Percentiles rank a stretch among this genome's conserved stretches.
phyloP scores from a whole-genome alignment of 2,113 vertebrate genomes.

The Meles meles region DNA sequence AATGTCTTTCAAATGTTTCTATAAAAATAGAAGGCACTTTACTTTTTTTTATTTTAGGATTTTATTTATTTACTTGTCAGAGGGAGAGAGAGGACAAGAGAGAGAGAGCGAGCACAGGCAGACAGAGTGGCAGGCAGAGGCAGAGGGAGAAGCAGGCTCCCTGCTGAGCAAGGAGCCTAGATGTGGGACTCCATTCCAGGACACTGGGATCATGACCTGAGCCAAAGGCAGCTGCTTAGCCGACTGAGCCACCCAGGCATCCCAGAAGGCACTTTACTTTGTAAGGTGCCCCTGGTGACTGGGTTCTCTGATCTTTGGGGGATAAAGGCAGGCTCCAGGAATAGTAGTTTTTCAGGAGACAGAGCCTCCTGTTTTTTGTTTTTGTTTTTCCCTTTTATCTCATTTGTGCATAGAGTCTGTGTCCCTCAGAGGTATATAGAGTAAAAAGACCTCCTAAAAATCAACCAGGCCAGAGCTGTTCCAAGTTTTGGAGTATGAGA shows the following conservation, averaged over 20 bases:
- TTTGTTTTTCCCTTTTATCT: neutral
- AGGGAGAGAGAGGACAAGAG: too few species aligned
- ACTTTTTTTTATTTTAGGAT: too few species aligned
- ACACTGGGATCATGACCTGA: too few species aligned
- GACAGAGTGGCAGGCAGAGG: too few species aligned
- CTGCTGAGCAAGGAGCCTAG: too few species aligned
- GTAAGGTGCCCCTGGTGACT: neutral
- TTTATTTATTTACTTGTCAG: too few species aligned
- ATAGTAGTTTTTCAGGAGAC: neutral
- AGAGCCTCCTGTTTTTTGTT: neutral
- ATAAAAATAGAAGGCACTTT: too few species aligned
- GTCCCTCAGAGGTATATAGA: neutral
- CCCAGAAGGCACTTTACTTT: neutral
- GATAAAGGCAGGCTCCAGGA: neutral
- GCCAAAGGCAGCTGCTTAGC: too few species aligned
- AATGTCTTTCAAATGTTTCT: neutral
- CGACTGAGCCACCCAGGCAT: too few species aligned
- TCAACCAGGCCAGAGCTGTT: neutral
- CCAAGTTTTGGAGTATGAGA: neutral
- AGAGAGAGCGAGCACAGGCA: too few species aligned
- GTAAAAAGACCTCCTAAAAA: neutral
- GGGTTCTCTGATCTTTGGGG: neutral
- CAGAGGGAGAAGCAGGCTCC: too few species aligned
- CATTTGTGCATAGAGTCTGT: neutral
- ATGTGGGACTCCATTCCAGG: too few species aligned